Evolutionary conservation across 2,797 vertebrate species (phyloP), one percentile per base, ranked within the genome.

Genomic region (Dicrostonyx torquatus): DNA sequence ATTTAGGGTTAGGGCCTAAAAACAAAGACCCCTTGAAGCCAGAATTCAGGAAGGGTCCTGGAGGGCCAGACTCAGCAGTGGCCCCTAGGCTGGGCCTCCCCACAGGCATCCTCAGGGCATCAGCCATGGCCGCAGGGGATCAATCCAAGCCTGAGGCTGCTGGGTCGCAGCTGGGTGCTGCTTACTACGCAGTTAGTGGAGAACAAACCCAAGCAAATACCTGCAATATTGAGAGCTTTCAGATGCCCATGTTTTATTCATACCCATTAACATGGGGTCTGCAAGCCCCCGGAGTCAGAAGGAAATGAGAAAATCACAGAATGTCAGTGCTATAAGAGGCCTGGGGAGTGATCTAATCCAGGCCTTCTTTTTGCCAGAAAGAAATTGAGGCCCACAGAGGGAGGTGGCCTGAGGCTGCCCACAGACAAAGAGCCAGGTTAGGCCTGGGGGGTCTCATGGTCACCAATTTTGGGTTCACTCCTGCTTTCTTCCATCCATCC

Each of bases 241-340:
- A 72, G 88, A 90, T 93, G 96, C 75, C 92, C 93, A 97, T 97
- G 97, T 97, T 97, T 97, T 97, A 97, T 97, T 97, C 96, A 97
- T 97, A 55, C 64, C 72, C 86, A 89, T 97, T 97, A 97, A 96
- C 95, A 97, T 95, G 96, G 96, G 96, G 94, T 96, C 96, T 94
- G 94, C 96, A 92, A 93, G 96, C 92, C 94, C 96, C 97, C 60
- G 88, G 96, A 95, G 93, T 97, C 96, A 96, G 95, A 97, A 96
- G 96, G 97, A 97, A 97, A 97, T 97, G 94, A 97, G 97, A 97
- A 97, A 97, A 97, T 97, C 97, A 97, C 90, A 96, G 96, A 97
- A 96, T 93, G 96, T 97, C 97, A 96, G 89, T 89, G 92, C 89
- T 95, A 76, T 92, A 93, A 96, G 94, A 94, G 64, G 96, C 95